A percentile compares a stretch with the other conserved stretches of the same genome.
Conservation (phyloP, 2,888 invertebrate species). For the Adela reaumurella region DNA sequence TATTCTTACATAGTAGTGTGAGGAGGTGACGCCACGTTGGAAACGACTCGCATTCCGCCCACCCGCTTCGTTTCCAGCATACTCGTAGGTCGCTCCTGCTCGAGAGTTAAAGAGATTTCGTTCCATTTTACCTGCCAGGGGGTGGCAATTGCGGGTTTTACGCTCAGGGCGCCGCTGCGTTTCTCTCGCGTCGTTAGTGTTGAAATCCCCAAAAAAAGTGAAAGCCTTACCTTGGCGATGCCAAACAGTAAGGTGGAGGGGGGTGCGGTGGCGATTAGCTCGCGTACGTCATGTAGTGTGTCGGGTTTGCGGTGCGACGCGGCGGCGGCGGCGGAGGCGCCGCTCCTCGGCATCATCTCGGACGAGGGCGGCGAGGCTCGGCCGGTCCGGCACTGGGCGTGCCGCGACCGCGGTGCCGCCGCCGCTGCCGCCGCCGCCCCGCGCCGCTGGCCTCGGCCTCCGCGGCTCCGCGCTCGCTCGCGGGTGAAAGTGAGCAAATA, state of each 20-base stretch:
- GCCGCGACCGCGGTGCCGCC: not conserved
- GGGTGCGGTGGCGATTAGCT: not conserved
- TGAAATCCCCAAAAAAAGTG: conserved; percentile 23
- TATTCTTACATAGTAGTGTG: not conserved
- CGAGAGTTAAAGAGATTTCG: too few relatives aligned
- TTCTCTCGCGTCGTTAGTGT: too few relatives aligned
- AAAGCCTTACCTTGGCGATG: conserved; percentile 13
- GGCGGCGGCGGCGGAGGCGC: too few relatives aligned
- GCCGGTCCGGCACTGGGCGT: not conserved
- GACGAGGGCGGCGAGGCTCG: not conserved
- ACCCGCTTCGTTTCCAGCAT: too few relatives aligned
- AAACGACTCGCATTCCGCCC: too few relatives aligned
- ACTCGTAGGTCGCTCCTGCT: too few relatives aligned
- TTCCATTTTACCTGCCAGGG: too few relatives aligned
- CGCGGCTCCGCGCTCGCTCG: not conserved
- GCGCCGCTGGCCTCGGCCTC: not conserved
- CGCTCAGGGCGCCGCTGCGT: too few relatives aligned
- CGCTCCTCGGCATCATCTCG: not conserved
- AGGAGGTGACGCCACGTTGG: too few relatives aligned
- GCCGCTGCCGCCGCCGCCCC: not conserved
- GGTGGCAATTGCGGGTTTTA: too few relatives aligned
- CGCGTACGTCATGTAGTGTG: not conserved
- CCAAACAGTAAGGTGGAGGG: not conserved
- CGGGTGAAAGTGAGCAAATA: not conserved
- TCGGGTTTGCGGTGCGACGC: not conserved